A percentile compares a stretch with the other conserved stretches of the same genome.
Conservation (phyloP, 1,140 invertebrate species). For the Parasteatoda tepidariorum region DNA sequence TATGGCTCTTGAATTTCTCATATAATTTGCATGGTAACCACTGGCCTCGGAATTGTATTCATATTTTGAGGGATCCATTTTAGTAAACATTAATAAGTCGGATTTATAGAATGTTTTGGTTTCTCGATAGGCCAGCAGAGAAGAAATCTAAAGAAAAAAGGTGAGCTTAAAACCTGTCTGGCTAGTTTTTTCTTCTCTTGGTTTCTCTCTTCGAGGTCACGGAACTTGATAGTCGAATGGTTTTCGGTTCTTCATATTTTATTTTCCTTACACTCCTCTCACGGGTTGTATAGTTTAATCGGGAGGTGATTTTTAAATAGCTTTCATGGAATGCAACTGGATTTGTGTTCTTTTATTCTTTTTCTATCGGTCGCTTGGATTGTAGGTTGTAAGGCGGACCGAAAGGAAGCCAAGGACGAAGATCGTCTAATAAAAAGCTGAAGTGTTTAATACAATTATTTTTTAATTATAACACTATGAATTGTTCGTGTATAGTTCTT, state of each 20-base stretch:
- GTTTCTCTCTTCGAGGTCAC: constrained; percentile 40
- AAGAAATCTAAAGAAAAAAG: neutral
- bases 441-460: too few species aligned
- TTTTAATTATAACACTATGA: too few species aligned
- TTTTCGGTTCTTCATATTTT: neutral
- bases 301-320: neutral
- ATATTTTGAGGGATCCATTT: constrained; percentile 43
- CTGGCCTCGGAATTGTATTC: constrained; percentile 20
- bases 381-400: neutral
- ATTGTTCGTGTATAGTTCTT: too few species aligned
- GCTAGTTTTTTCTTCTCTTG: constrained; percentile 24
- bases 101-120: neutral
- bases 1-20: constrained; percentile 93
- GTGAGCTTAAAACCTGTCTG: constrained; percentile 26
- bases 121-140: neutral
- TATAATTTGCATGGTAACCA: constrained; percentile 88
- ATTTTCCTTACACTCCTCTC: neutral
- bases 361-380: neutral
- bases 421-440: too few species aligned
- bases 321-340: neutral
- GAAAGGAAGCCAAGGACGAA: neutral
- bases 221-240: constrained; percentile 38
- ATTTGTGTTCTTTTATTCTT: neutral
- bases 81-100: neutral
- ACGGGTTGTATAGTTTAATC: neutral